A percentile compares a stretch with the other conserved stretches of the same genome.
phyloP scores from a whole-genome alignment of 2,113 vertebrate species.

The Varanus komodoensis region DNA sequence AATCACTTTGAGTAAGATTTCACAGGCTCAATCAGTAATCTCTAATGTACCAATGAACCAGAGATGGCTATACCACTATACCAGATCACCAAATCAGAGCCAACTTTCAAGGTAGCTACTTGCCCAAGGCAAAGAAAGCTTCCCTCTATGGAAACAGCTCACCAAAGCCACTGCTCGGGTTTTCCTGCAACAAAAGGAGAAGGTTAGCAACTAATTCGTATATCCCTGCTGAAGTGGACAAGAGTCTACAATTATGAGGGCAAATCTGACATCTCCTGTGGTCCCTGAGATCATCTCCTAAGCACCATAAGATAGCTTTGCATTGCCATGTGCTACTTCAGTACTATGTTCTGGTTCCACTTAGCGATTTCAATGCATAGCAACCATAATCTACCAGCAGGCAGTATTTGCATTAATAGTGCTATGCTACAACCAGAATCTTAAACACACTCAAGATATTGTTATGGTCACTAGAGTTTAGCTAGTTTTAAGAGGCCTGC shows the following conservation, averaged over 20 bases:
- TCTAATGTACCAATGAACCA: constrained; percentile 4
- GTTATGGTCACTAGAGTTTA: no score
- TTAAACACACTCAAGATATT: no score
- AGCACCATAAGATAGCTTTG: no score
- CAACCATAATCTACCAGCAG: no score
- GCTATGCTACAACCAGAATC: no score
- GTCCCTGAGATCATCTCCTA: no score
- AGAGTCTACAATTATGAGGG: neutral
- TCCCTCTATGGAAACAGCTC: neutral
- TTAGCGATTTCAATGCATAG: no score
- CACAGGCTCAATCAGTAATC: neutral
- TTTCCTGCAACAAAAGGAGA: neutral
- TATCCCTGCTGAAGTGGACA: no score
- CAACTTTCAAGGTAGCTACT: neutral
- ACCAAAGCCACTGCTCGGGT: neutral
- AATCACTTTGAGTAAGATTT: neutral
- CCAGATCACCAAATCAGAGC: neutral
- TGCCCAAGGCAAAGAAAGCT: neutral
- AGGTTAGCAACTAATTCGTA: neutral
- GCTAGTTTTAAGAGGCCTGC: no score
- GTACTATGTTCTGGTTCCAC: no score
- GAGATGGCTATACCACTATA: neutral
- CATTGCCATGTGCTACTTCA: no score
- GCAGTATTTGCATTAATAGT: no score
- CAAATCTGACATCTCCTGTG: neutral